A percentile compares a stretch with the other conserved stretches of the same genome.
Conservation (phyloP, 37 sponge, comb jelly and placozoan species). For the Chondrilla cf. caribensis region DNA sequence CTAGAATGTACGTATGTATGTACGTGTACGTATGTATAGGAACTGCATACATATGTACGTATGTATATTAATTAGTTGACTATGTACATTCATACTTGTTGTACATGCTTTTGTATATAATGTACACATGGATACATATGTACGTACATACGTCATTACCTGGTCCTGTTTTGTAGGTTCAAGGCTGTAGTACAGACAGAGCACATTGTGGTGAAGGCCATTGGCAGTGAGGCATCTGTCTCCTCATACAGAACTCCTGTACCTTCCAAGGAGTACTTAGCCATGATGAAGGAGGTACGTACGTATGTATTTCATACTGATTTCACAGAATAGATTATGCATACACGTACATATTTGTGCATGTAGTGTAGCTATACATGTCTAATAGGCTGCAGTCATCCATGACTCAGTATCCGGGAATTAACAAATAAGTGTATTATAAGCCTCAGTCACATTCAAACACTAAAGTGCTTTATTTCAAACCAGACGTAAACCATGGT, state of each 20-base stretch:
- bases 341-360: neutral
- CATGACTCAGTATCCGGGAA: no score
- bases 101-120: neutral
- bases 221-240: conserved; percentile 38
- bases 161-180: conserved; percentile 45
- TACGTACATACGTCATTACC: neutral
- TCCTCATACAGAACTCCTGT: conserved; percentile 42
- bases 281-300: conserved; percentile 35
- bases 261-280: conserved; percentile 47
- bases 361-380: no score
- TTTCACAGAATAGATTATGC: no score
- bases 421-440: no score
- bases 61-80: no score
- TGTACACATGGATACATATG: neutral
- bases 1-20: neutral
- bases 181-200: conserved; percentile 84
- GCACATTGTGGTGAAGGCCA: conserved; percentile 66
- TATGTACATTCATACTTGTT: no score
- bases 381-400: no score
- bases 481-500: no score
- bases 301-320: neutral
- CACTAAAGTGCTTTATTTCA: no score
- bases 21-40: neutral
- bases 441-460: no score
- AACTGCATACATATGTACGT: neutral